Base-by-base conservation (phyloP, 2,113 vertebrate species). In the Leucopsar rothschildi region DNA sequence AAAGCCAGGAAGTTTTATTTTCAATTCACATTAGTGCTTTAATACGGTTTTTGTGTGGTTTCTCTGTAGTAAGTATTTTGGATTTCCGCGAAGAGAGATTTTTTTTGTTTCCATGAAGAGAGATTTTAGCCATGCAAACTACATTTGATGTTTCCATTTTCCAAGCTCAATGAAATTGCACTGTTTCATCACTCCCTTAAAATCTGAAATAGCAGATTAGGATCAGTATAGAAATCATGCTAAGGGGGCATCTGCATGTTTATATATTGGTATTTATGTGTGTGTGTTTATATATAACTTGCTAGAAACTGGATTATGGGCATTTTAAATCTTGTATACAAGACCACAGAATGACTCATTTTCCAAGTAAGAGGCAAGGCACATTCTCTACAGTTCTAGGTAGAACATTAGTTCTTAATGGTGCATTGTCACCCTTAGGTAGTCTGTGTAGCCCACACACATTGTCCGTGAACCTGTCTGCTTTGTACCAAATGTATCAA, bases 381-480 rank as follows among this genome's bases (percentile, higher is more conserved):
- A 19, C 49, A 12, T 56, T 77, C 12, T 22, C 25, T 70, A 6
- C 50, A 53, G 24, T 64, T 53, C 39, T 39, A 40, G 15, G 29
- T 44, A 65, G 55, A 59, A 59, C 64, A 22, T 25, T 5, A 27
- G 19, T 55, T 80, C 86, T 37, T 61, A 45, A 35, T 79, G 50
- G 7, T 25, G 25, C 29, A n/a, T 37, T 45, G 42, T 86, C 22
- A 77, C 22, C 44, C 56, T 71, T 71, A 10, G 33, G 4, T 39
- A 20, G 45, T 35, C 60, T 55, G 2, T 2, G 0, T 31, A 68
- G 28, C 17, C n/a, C 1, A 1, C 17, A 24, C 18, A n/a, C 0
- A 0, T 61, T 44, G 24, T 49, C 55, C 70, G 4, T 75, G 65
- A 57, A 49, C 39, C 19, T 73, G 11, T 56, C 33, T 52, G 2